Base-by-base conservation (phyloP, 2,888 invertebrate species). In the Pristionchus arcanus region DNA sequence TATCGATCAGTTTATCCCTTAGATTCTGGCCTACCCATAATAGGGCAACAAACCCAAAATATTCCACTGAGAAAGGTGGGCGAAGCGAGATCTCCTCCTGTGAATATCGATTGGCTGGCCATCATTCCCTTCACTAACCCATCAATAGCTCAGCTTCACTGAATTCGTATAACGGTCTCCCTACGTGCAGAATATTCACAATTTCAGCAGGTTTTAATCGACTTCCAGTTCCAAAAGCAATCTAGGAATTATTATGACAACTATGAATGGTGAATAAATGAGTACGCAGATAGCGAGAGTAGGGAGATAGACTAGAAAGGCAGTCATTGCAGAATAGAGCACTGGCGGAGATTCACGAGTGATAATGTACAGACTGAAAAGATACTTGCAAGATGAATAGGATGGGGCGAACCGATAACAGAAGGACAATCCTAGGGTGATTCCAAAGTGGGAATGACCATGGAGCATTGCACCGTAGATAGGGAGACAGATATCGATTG, bases 371-470 rank as follows among this genome's bases (percentile, higher is more conserved):
- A 77, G 77, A 42, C 77, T 77, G 77, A 21, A 77, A 49, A 0
- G 7, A 25, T 13, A 74, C 0, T 74, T 31, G 21, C 15, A 31
- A 2, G 0, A 31, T 2, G 74, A 15, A 74, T 31, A 34, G 2
- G 3, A n/a, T 42, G 42, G n/a, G 25, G 5, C 4, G 19, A 0
- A 25, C 37, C 77, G 77, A 77, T 77, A 77, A 25, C 77, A 77
- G 77, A 77, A 77, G 37, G 77, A 77, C 19, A 77, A 25, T 21
- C 77, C 77, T 4, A 77, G 77, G 9, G 77, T 77, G 49, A 77
- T 37, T 77, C 77, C 77, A n/a, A 77, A 77, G 49, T 77, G 77
- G n/a, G 77, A 77, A 49, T 77, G 77, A 9, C 77, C 77, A 49
- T 77, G 77, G 25, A 77, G 77, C 77, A 77, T 77, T 15, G 77